Evolutionary conservation across 2,888 invertebrate genomes (phyloP), one percentile per base, ranked within the genome.

Genomic region (Lamellibrachia satsuma): DNA sequence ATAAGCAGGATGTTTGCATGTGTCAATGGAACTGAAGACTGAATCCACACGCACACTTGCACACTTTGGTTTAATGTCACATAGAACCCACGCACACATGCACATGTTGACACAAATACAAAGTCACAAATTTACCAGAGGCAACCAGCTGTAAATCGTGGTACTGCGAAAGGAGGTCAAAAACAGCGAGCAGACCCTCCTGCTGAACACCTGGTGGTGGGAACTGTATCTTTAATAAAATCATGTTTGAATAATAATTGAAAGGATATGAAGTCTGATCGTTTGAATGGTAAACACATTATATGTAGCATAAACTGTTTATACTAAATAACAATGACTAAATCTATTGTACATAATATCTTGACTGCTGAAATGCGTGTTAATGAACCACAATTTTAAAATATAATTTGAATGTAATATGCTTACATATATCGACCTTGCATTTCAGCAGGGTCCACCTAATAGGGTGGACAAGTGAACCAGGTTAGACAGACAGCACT

Each of bases 1-100:
- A 75, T 75, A 75, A 22, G 75, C 75, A 75, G 75, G 75, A 75
- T 75, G 75, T 75, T 75, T 75, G 75, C 75, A 22, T 75, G 75
- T n/a, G 15, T 75, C 75, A 15, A 75, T 22, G 4, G 75, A 75
- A 22, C 15, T n/a, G n/a, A 75, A 75, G 75, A 75, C 75, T 75
- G 55, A 9, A 75, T 75, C 22, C 75, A 75, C 75, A 75, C 75
- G 6, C 22, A 22, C 75, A 22, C 15, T 15, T n/a, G 6, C 22
- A 22, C 75, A 22, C 15, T 15, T n/a, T 22, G n/a, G 75, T 75
- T 75, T 75, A 75, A 75, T 75, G 75, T 75, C 15, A 75, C 22
- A 75, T 22, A 75, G 75, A 75, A n/a, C 75, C 75, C 75, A 22
- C 0, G 75, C 75, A 75, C 22, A 75, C 75, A 75, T 75, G 75